phyloP scores from a whole-genome alignment of 1,140 invertebrate genomes.

The Drosophila ananassae region DNA sequence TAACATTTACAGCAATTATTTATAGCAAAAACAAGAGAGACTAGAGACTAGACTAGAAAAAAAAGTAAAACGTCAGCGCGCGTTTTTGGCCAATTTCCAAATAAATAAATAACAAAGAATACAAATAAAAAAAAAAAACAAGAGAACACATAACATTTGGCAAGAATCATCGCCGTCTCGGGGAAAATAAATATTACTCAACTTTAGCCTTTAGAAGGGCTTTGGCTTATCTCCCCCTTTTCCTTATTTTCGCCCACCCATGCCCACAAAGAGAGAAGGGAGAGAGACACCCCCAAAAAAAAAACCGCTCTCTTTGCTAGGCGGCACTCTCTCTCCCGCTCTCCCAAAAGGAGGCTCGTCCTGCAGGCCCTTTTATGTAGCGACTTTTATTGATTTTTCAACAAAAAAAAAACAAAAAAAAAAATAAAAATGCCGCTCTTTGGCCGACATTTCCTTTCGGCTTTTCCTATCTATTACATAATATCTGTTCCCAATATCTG shows the following conservation, averaged over 20 bases:
- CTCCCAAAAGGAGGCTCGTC: slow-evolving; percentile 72
- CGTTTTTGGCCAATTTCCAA: slow-evolving; percentile 33
- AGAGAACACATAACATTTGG: slow-evolving; percentile 64
- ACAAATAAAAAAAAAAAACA: slow-evolving; percentile 7
- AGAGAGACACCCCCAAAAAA: slow-evolving; percentile 20
- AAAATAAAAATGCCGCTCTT: not conserved
- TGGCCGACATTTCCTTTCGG: slow-evolving; percentile 6
- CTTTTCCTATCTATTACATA: slow-evolving; percentile 51
- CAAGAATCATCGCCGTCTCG: slow-evolving; percentile 11
- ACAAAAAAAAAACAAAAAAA: no score
- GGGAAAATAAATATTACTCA: slow-evolving; percentile 30
- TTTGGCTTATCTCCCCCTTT: no score
- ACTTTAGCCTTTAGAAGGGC: not conserved
- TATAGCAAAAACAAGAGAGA: slow-evolving; percentile 19
- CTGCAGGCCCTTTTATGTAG: slow-evolving; percentile 26
- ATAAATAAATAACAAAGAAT: not conserved
- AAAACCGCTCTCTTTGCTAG: not conserved
- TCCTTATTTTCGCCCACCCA: not conserved
- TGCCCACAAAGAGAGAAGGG: slow-evolving; percentile 12
- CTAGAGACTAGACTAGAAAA: no score
- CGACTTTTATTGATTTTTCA: no score
- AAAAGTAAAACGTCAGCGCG: slow-evolving; percentile 14
- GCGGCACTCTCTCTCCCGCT: not conserved
- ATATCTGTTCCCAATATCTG: slow-evolving; percentile 40
- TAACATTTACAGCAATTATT: slow-evolving; percentile 47